These are phyloP conservation scores for Hyaena hyaena DNA, from an alignment of 2,113 vertebrate species.

Conservation along the genomic window DNA sequence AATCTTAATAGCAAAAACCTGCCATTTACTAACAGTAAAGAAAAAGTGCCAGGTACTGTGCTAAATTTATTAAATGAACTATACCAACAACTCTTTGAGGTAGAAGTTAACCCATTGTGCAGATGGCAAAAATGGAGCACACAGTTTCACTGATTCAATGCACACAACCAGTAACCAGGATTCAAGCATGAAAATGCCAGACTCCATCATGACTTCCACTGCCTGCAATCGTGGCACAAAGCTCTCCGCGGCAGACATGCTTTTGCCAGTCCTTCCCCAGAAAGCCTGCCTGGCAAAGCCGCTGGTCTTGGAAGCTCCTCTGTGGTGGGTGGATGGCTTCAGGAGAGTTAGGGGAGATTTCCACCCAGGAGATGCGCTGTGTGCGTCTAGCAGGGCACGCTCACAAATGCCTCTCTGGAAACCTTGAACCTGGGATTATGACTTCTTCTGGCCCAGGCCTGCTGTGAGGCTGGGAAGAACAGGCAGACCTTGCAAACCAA, in stretches of 20 bases:
- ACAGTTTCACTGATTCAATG: neutral
- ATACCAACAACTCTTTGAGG: neutral
- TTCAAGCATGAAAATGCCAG: neutral
- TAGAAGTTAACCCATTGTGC: neutral
- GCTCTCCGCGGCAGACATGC: neutral
- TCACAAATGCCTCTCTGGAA: neutral
- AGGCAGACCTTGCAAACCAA: neutral
- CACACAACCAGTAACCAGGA: neutral
- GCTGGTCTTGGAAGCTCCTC: neutral
- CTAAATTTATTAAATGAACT: neutral
- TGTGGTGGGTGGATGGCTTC: neutral
- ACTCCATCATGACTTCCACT: neutral
- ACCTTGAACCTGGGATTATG: neutral
- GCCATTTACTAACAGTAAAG: neutral
- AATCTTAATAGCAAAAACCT: too few relatives aligned
- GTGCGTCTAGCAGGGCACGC: rapidly evolving
- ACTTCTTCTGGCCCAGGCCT: neutral
- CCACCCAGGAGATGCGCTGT: neutral
- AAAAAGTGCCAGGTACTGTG: neutral
- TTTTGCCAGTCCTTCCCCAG: neutral
- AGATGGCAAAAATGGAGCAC: neutral
- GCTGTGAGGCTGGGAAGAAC: neutral
- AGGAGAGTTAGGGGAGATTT: neutral
- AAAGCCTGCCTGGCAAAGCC: neutral
- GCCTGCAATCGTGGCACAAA: neutral